Evolutionary conservation across 2,113 vertebrate genomes (phyloP), one percentile per base, ranked within the genome.

Genomic region (Oophaga pumilio): DNA sequence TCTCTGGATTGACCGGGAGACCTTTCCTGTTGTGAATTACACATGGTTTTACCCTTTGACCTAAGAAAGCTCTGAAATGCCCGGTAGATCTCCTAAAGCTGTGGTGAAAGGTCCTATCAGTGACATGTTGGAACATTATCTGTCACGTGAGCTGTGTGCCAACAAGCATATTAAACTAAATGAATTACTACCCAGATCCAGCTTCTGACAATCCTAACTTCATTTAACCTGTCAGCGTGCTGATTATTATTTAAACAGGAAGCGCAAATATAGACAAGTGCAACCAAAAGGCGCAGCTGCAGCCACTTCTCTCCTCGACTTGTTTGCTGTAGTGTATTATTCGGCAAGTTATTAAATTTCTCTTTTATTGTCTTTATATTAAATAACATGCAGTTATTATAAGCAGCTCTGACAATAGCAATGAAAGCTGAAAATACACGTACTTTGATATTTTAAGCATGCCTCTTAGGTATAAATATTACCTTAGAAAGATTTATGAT

Each of bases 11-110:
- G 94, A 95, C 93, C 93, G 92, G 95, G 93, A 94, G 95, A 95
- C 94, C 94, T 92, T 92, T 94, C 93, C 93, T 95, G 94, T 93
- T 94, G 93, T 94, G 94, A 94, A 95, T 96, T 96, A 95, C 94
- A 94, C 93, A 94, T 91, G 93, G 93, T 92, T 95, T 94, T 94
- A 93, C 94, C 94, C 95, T 95, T 95, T 95, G 94, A 95, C 94
- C 94, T 93, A 90, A 91, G 92, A 93, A 93, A 93, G 91, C 89
- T 91, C 91, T 0, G 93, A 94, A 91, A 90, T 92, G 94, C 91
- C 93, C 93, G 93, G 91, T 92, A 90, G 92, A 89, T 90, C 93
- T 93, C 92, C 90, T 92, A 92, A 92, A 93, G 92, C 92, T 90
- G 89, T 90, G 90, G 90, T 91, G 92, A 93, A 94, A 94, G 93